Percentiles rank a stretch among this genome's conserved stretches.
Evolutionary conservation across 2,888 invertebrate genomes (phyloP).

Genomic region (Andrena bicolor): DNA sequence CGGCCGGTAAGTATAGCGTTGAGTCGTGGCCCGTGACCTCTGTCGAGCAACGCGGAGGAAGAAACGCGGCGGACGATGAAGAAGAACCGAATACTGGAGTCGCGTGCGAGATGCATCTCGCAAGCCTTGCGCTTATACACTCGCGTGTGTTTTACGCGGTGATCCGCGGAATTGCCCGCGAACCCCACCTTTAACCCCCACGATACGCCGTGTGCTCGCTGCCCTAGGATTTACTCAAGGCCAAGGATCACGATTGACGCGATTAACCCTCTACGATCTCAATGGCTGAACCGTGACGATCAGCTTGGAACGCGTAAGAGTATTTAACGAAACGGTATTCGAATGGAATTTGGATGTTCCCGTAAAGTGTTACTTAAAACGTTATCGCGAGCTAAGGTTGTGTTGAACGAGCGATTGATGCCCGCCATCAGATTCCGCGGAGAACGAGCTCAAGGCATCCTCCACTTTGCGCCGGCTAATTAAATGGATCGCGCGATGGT

Average conservation of each 20-base stretch:
- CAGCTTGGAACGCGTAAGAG: not conserved
- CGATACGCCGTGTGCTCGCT: not conserved
- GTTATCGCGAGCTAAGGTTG: not conserved
- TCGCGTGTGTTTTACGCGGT: constrained; percentile 44
- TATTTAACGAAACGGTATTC: not conserved
- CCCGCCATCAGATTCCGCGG: not conserved
- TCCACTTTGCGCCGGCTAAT: constrained; percentile 32
- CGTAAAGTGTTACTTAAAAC: constrained; percentile 6
- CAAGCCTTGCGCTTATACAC: constrained; percentile 29
- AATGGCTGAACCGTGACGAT: not conserved
- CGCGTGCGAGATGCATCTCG: constrained; percentile 73
- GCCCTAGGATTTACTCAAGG: not conserved
- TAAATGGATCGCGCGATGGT: constrained; percentile 40
- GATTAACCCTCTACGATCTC: not conserved
- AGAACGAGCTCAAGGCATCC: constrained; percentile 16
- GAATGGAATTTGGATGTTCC: not conserved
- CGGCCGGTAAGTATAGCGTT: constrained; percentile 81
- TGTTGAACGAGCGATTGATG: constrained; percentile 15
- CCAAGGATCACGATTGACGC: constrained; percentile 1
- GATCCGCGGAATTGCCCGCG: constrained; percentile 43
- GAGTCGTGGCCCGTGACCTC: constrained; percentile 78
- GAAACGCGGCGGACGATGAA: constrained; percentile 19
- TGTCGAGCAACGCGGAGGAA: constrained; percentile 63
- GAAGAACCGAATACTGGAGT: constrained; percentile 60
- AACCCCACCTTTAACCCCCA: constrained; percentile 31